Evolutionary conservation across 2,797 vertebrate species (phyloP).

Genomic region (Peromyscus melanophrys): DNA sequence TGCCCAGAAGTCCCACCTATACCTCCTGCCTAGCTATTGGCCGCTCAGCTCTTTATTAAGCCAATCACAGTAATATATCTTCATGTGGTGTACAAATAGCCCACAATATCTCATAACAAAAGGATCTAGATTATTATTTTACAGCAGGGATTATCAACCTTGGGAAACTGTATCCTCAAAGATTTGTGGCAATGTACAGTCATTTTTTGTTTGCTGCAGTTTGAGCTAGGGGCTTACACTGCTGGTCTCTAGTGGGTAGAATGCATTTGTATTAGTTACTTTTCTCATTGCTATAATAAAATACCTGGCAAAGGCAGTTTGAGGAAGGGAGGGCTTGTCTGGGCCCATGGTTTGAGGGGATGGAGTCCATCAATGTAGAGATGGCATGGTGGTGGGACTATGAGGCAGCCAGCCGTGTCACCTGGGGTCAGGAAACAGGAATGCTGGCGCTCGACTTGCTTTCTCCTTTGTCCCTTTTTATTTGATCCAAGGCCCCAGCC

Average conservation of each 20-base stretch:
- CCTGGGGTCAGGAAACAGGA: neutral
- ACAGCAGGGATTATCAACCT: neutral
- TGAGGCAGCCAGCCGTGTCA: neutral
- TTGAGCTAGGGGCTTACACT: neutral
- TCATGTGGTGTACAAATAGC: too few species aligned
- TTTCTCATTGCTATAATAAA: neutral
- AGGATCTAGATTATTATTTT: neutral
- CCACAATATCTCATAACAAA: too few species aligned
- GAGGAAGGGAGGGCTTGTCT: neutral
- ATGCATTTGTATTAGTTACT: neutral
- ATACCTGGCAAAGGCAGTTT: neutral
- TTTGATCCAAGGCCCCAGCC: neutral
- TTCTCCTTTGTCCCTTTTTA: neutral
- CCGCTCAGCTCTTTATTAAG: neutral
- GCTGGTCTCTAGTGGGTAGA: neutral
- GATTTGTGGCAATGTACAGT: neutral
- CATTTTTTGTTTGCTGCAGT: neutral
- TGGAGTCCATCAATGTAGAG: neutral
- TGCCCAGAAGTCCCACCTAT: neutral
- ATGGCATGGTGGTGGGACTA: neutral
- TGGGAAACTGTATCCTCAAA: neutral
- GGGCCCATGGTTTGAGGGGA: neutral
- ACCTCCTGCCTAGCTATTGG: neutral
- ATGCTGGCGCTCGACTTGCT: neutral
- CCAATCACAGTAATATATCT: neutral